Conservation (phyloP, 1,140 invertebrate genomes). For the Leptinotarsa lineolata region DNA sequence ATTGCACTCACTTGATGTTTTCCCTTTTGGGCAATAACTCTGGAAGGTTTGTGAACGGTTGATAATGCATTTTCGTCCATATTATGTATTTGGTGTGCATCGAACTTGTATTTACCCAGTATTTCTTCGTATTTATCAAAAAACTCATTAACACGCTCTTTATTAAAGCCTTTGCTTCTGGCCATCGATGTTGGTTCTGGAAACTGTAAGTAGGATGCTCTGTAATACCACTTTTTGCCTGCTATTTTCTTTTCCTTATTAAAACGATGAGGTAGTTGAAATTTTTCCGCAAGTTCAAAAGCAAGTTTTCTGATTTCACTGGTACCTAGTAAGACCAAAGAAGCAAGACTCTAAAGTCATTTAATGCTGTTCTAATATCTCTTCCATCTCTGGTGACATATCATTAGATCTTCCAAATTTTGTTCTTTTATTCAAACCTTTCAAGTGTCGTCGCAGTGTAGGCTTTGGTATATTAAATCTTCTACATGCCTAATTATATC, state of each 20-base stretch:
- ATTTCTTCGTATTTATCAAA: constrained; percentile 43
- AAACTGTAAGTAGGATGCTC: constrained; percentile 39
- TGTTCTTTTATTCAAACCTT: too few species aligned
- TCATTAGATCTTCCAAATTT: too few species aligned
- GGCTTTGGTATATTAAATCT: too few species aligned
- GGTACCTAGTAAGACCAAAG: too few species aligned
- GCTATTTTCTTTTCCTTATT: background rate
- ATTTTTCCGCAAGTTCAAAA: background rate
- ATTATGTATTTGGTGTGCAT: constrained; percentile 54
- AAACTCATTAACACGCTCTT: constrained; percentile 40
- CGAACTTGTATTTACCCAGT: constrained; percentile 34
- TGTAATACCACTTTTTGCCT: constrained; percentile 27
- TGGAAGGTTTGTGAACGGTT: constrained; percentile 26
- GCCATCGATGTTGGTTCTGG: constrained; percentile 42
- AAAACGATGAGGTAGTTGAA: background rate
- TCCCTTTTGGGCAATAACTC: constrained; percentile 9
- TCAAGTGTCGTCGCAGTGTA: too few species aligned
- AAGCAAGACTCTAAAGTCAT: too few species aligned
- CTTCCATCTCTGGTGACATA: too few species aligned
- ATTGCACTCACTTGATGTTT: constrained; percentile 54
- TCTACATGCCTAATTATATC: too few species aligned
- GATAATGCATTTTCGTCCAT: constrained; percentile 50
- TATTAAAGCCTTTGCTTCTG: constrained; percentile 44
- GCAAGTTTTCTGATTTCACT: background rate
- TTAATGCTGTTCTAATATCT: too few species aligned